A percentile compares a stretch with the other conserved stretches of the same genome.
Conservation (phyloP, 1,140 invertebrate genomes). For the Nylanderia fulva region DNA sequence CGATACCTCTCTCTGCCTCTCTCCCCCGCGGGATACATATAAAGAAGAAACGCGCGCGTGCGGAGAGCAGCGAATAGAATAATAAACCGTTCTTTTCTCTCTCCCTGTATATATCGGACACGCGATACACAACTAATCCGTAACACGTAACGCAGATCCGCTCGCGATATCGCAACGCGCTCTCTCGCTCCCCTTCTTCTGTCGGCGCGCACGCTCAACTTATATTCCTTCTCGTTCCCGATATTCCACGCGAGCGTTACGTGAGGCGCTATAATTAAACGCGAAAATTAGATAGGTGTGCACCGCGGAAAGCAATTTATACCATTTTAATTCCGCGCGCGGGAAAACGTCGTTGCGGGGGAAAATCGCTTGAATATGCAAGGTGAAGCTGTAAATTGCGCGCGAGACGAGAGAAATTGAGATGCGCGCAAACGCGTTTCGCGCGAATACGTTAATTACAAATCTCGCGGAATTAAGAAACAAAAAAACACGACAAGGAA, state of each 20-base stretch:
- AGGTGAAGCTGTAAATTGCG: slow-evolving; percentile 15
- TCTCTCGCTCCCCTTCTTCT: background rate
- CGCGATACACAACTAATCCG: slow-evolving; percentile 65
- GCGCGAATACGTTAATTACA: background rate
- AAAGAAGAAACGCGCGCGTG: slow-evolving; percentile 1
- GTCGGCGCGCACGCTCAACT: slow-evolving; percentile 14
- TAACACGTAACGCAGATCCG: slow-evolving; percentile 61
- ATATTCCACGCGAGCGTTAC: slow-evolving; percentile 56
- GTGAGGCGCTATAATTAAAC: slow-evolving; percentile 47
- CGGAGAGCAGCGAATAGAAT: slow-evolving; percentile 55
- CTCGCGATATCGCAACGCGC: slow-evolving; percentile 46
- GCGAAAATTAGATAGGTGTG: slow-evolving; percentile 40
- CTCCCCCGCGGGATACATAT: background rate
- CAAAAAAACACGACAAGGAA: background rate
- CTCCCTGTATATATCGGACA: slow-evolving; percentile 49
- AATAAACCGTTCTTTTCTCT: slow-evolving; percentile 69
- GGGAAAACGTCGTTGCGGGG: slow-evolving; percentile 28
- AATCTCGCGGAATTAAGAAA: background rate
- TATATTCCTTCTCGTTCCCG: slow-evolving; percentile 38
- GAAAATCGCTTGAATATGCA: slow-evolving; percentile 7
- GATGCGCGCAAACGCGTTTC: background rate
- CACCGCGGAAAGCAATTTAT: slow-evolving; percentile 45
- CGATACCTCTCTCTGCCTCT: slow-evolving; percentile 23
- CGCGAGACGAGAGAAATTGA: background rate
- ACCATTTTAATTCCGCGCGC: slow-evolving; percentile 35